Conservation (phyloP, 2,888 invertebrate genomes). For the Yponomeuta evonymella region DNA sequence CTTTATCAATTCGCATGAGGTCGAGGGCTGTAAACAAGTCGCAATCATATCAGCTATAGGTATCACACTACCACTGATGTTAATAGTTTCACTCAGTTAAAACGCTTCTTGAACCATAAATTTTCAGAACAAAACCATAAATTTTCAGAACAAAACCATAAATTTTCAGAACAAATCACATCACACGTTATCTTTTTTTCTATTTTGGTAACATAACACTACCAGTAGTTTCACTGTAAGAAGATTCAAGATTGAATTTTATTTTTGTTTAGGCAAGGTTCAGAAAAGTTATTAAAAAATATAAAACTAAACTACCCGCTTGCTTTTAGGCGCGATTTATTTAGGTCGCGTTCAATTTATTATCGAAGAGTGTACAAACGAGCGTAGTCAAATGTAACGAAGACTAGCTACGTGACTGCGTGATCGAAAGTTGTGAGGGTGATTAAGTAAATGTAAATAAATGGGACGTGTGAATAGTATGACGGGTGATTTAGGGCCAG, state of each 20-base stretch:
- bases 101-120: not conserved
- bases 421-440: not conserved
- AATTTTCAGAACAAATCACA: not conserved
- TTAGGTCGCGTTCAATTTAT: not conserved
- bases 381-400: too few species aligned
- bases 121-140: not conserved
- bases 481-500: not conserved
- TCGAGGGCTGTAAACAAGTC: slow-evolving; percentile 23
- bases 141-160: too few species aligned
- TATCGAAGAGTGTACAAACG: not conserved
- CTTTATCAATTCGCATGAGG: slow-evolving; percentile 47
- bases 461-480: not conserved
- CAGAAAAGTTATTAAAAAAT: not conserved
- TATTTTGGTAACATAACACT: too few species aligned
- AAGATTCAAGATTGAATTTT: too few species aligned
- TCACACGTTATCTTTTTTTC: too few species aligned
- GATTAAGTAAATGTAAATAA: slow-evolving; percentile 5
- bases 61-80: not conserved
- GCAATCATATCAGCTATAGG: slow-evolving; percentile 2
- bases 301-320: not conserved
- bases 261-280: too few species aligned
- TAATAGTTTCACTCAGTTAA: not conserved
- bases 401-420: not conserved
- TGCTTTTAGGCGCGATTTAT: not conserved
- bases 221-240: too few species aligned